phyloP scores from a whole-genome alignment of 2,797 vertebrate genomes.

The Parambassis ranga region DNA sequence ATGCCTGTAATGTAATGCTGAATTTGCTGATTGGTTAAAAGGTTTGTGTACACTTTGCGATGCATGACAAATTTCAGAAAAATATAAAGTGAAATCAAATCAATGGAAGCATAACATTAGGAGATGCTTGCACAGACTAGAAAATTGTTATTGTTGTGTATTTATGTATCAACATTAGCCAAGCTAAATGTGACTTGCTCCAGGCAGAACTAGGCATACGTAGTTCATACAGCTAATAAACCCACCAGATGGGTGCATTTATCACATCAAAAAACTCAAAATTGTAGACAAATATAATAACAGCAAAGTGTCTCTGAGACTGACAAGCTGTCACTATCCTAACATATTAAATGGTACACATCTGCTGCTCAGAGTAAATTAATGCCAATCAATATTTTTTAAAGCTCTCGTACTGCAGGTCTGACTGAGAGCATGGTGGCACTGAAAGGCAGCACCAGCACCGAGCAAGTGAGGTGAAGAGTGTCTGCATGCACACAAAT shows the following conservation, averaged over 20 bases:
- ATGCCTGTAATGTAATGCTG: not conserved
- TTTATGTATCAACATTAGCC: not conserved
- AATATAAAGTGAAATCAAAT: not conserved
- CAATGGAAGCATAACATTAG: not conserved
- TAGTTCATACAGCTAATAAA: conserved; percentile 1
- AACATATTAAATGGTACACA: conserved; percentile 34
- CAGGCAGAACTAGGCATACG: not conserved
- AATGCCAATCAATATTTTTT: conserved; percentile 52
- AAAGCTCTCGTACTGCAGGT: conserved; percentile 3
- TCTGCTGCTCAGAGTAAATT: conserved; percentile 49
- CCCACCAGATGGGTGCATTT: conserved; percentile 19
- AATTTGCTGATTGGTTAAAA: not conserved
- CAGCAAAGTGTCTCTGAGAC: not conserved
- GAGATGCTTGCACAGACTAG: not conserved
- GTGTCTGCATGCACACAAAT: not conserved
- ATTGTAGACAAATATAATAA: conserved; percentile 20
- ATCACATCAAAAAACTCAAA: conserved; percentile 14
- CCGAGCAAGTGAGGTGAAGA: conserved; percentile 1
- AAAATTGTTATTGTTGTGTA: not conserved
- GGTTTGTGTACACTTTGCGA: not conserved
- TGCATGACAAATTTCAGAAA: not conserved
- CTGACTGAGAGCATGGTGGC: conserved; percentile 18
- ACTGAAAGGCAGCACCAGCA: conserved; percentile 12
- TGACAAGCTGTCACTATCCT: conserved; percentile 30
- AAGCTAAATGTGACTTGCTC: not conserved